Evolutionary conservation across 2,888 invertebrate species (phyloP), one percentile per base, ranked within the genome.

Genomic region (Lycophotia porphyrea): DNA sequence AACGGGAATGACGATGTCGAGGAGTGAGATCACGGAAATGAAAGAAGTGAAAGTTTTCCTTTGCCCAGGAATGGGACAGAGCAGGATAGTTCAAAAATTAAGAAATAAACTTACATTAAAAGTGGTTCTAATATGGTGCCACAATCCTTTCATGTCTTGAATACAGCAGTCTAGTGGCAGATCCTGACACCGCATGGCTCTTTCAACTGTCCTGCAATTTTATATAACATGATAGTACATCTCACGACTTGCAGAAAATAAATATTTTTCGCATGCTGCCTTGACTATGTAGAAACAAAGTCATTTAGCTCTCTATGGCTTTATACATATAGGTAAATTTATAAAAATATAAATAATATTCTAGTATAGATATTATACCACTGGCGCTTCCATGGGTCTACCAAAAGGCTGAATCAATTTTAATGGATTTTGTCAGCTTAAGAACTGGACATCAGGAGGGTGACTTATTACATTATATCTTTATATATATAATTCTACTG

Each of bases 91-190:
- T 34, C 31, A 34, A 58, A 31, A 18, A 55, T 27, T 8, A n/a
- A n/a, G 5, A 18, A 42, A 49, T 42, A 27, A 49, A 90, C 94
- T 92, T 90, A 96, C 96, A 89, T 93, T 93, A 78, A 96, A 96
- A 76, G 93, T 95, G 58, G 90, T 93, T 76, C 92, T 92, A 47
- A 96, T 90, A 76, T 96, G 93, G 67, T 94, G 95, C 96, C 96
- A 96, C 55, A 96, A 87, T 34, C 93, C 94, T 82, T 96, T 95
- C 66, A 96, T 91, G 74, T 96, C 96, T 84, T 95, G 95, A 63
- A 96, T 91, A 82, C 95, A 96, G 84, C 96, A 96, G 78, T 96
- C 94, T 39, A 84, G 85, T 0, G 96, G 96, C 39, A 96, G 81
- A 31, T 94, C 92, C 80, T 94, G 93, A 81, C 88, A 87, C 72